A percentile compares a stretch with the other conserved stretches of the same genome.
Conservation (phyloP, 2,797 vertebrate species). For the Nyctibius grandis region DNA sequence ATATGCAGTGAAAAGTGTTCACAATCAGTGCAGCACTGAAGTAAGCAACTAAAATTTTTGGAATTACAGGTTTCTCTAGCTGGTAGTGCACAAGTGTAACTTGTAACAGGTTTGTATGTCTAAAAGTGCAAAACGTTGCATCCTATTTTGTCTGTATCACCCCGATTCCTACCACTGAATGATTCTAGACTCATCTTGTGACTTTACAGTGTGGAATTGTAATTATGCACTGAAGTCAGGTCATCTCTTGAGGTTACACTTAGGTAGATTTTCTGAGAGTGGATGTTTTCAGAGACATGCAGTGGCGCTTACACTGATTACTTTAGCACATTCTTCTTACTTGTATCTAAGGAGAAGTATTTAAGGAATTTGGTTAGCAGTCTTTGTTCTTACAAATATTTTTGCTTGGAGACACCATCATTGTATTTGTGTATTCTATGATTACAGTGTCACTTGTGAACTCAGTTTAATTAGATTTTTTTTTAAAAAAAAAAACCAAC, state of each 20-base stretch:
- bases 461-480: not conserved
- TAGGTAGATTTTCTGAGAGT: slow-evolving; percentile 46
- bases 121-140: not conserved
- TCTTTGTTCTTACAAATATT: slow-evolving; percentile 48
- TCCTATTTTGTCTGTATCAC: not conserved
- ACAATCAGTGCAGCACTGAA: not conserved
- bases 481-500: not conserved
- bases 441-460: not conserved
- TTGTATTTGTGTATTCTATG: not conserved
- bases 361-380: slow-evolving; percentile 50
- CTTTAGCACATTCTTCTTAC: slow-evolving; percentile 38
- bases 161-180: not conserved
- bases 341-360: slow-evolving; percentile 52
- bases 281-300: slow-evolving; percentile 36
- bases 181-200: not conserved
- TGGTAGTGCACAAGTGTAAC: not conserved
- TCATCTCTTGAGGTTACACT: slow-evolving; percentile 20
- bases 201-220: not conserved
- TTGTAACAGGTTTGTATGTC: not conserved
- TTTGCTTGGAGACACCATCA: slow-evolving; percentile 28
- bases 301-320: slow-evolving; percentile 6
- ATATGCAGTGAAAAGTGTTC: not conserved
- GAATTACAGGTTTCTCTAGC: not conserved
- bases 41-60: not conserved
- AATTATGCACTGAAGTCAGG: not conserved